Evolutionary conservation across 2,888 invertebrate genomes (phyloP), one percentile per base, ranked within the genome.

Genomic region (Idaea straminata): DNA sequence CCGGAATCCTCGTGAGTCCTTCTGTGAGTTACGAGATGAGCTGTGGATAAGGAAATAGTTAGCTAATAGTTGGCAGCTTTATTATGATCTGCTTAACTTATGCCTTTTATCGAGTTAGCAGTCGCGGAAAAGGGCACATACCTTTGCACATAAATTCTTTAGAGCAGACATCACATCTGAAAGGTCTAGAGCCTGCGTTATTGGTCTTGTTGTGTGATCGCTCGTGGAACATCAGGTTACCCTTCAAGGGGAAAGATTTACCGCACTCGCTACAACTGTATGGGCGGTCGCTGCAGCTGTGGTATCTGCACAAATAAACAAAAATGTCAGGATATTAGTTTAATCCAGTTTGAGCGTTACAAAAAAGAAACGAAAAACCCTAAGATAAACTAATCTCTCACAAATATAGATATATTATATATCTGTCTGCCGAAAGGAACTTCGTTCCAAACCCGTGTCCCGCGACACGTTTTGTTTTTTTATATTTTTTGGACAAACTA

Each of bases 71-170:
- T 25, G 25, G 25, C 25, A 25, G 25, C 25, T 25, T 25, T 25
- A 25, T 25, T 25, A 3, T 25, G 25, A 25, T 25, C 25, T 25
- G 25, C 25, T 1, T 25, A 25, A 25, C n/a, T n/a, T n/a, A n/a
- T n/a, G n/a, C 25, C 25, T 25, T 25, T 25, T 25, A 25, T 25
- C 25, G 25, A 25, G 25, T 25, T 3, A 3, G 25, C 25, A 25
- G 25, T 25, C 36, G 36, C 36, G 10, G 5, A 36, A 36, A 36
- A 36, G 36, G 5, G 5, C 0, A 36, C 36, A 62, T 80, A 91
- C 97, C 97, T 94, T 97, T 97, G 88, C 97, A 97, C 93, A 97
- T 96, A 83, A 97, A 97, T 84, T 96, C 96, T 86, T 97, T 97
- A 61, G 96, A 96, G 80, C 97, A 97, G 64, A 97, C 91, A 77